Evolutionary conservation across 2,797 vertebrate species (phyloP).

Genomic region (Staurois parvus): DNA sequence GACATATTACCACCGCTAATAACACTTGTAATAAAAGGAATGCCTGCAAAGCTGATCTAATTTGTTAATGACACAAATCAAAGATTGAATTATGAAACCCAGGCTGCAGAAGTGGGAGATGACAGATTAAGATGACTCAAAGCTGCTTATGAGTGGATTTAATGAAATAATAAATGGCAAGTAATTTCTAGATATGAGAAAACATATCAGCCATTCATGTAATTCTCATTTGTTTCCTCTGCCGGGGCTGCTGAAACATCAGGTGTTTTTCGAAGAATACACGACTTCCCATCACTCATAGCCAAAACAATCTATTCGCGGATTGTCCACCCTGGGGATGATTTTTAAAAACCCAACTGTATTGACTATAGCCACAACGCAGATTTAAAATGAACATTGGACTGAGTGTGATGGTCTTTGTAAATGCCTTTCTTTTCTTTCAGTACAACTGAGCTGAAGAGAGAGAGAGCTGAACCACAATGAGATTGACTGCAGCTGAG

Average conservation of each 20-base stretch:
- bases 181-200: conserved; percentile 19
- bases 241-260: background rate
- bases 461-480: too few species aligned
- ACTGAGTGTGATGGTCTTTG: too few species aligned
- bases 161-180: conserved; percentile 32
- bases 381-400: too few species aligned
- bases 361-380: too few species aligned
- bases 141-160: conserved; percentile 9
- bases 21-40: conserved; percentile 23
- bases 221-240: conserved; percentile 24
- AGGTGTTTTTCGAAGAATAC: conserved; percentile 20
- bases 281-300: background rate
- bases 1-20: conserved; percentile 2
- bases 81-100: conserved; percentile 15
- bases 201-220: conserved; percentile 28
- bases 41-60: conserved; percentile 33
- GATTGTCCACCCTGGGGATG: background rate
- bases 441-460: too few species aligned
- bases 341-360: too few species aligned
- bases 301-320: background rate
- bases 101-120: conserved; percentile 5
- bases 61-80: conserved; percentile 52
- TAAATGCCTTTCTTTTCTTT: too few species aligned
- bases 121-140: conserved; percentile 16
- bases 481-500: too few species aligned